Evolutionary conservation across 37 sponge, comb jelly and placozoan genomes (phyloP), one percentile per base, ranked within the genome.

Genomic region (Theonella swinhoei): DNA sequence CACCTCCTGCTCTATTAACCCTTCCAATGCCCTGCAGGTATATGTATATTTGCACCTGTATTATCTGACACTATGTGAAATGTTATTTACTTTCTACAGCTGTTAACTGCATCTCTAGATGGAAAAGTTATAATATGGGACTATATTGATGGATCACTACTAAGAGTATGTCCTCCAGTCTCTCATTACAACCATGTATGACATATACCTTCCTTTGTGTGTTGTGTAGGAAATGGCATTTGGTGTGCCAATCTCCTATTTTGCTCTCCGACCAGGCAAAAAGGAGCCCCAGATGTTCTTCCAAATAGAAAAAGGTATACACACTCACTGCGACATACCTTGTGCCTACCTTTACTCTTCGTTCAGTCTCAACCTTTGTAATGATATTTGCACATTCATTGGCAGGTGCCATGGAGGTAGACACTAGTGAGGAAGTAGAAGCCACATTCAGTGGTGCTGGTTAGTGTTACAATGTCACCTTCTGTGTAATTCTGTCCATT

Each of bases 121-220:
- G 95, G 95, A 0, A 62, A 81, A 5, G 61, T 94, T 42, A 63
- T 73, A 25, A 11, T 91, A 19, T 94, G 93, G 89, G 95, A 94
- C 78, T 87, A 73, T 40, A 64, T 78, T 3, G 95, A 90, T 85
- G 92, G 89, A 24, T 42, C 81, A 31, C 23, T 83, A 35, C 31
- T 94, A 9, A 91, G 66, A 73, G 95, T 91, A 36, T 76, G 68
- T 65, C 30, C 23, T 23, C 26, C n/a, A 67, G 26, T 24, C 35
- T 34, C 37, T 32, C 4, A 34, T 28, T 36, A 34, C 71, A 4
- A 70, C 1, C 11, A 79, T 25, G 36, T 19, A 14, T 3, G 24
- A 38, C 37, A 66, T 35, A 22, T 43, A 33, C 42, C 17, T 62
- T 42, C 29, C 62, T 8, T 23, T 72, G 14, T 26, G 64, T 5